These are phyloP conservation scores for Ophioderma brevispina DNA, from an alignment of 35 echinoderm and acorn worm species.

Conservation along the genomic window DNA sequence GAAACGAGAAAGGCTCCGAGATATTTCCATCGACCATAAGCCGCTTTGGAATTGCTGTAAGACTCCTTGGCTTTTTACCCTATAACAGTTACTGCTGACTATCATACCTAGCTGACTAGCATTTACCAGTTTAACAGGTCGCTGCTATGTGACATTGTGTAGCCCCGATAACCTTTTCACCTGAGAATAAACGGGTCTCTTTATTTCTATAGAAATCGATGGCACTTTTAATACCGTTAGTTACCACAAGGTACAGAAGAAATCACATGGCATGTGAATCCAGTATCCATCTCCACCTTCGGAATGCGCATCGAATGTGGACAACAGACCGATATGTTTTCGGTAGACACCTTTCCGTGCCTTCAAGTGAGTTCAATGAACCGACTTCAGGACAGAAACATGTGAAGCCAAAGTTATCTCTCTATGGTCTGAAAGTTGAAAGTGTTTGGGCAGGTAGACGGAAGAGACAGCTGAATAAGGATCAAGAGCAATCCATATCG, in stretches of 20 bases:
- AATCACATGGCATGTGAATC: not conserved
- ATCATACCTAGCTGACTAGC: too few relatives aligned
- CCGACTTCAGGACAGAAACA: not conserved
- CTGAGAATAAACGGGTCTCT: too few relatives aligned
- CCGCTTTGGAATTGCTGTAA: too few relatives aligned
- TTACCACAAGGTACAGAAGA: not conserved
- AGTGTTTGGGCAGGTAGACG: not conserved
- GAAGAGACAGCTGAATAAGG: not conserved
- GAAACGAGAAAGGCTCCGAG: too few relatives aligned
- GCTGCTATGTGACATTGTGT: too few relatives aligned
- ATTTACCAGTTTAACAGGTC: too few relatives aligned
- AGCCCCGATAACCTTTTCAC: too few relatives aligned
- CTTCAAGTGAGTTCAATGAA: not conserved
- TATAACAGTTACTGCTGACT: too few relatives aligned
- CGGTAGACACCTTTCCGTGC: not conserved
- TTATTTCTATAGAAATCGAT: not conserved
- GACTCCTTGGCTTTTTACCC: too few relatives aligned
- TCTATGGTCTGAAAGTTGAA: not conserved
- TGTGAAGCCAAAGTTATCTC: not conserved
- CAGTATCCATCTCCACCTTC: not conserved
- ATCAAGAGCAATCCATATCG: not conserved
- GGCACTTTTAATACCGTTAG: not conserved
- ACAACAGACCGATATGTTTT: not conserved
- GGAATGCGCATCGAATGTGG: not conserved
- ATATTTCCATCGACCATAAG: too few relatives aligned